A percentile compares a stretch with the other conserved stretches of the same genome.
Evolutionary conservation across 2,888 invertebrate species (phyloP).

Genomic region (Drosophila infuscata): DNA sequence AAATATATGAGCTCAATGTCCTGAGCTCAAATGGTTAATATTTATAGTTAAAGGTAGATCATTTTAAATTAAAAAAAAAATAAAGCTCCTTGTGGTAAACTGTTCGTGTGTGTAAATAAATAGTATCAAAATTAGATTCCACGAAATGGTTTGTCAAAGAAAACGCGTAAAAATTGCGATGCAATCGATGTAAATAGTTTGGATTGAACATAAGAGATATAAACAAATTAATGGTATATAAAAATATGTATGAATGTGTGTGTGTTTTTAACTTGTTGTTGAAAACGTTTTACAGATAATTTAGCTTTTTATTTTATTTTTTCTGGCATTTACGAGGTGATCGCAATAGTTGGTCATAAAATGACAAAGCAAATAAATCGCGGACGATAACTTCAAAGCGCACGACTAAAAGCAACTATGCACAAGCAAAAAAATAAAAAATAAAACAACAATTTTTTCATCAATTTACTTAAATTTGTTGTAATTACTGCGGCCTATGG

Average conservation of each 20-base stretch:
- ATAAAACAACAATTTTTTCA: slow-evolving; percentile 22
- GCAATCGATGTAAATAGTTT: slow-evolving; percentile 48
- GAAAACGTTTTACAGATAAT: slow-evolving; percentile 43
- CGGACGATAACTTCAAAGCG: slow-evolving; percentile 23
- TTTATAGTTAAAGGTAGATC: neutral
- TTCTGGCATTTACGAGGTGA: slow-evolving; percentile 29
- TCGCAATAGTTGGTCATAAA: slow-evolving; percentile 52
- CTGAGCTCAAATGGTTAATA: neutral
- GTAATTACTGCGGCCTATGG: slow-evolving; percentile 42
- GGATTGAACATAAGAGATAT: slow-evolving; percentile 18
- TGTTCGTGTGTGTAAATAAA: neutral
- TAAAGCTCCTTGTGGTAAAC: neutral
- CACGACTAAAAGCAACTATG: slow-evolving; percentile 14
- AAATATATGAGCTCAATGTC: neutral
- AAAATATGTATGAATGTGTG: slow-evolving; percentile 6
- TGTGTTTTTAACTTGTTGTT: slow-evolving; percentile 35
- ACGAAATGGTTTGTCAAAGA: neutral
- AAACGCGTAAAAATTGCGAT: slow-evolving; percentile 15
- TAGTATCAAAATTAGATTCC: slow-evolving; percentile 1
- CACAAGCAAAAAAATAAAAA: neutral
- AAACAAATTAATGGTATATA: slow-evolving; percentile 20
- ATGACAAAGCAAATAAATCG: slow-evolving; percentile 39
- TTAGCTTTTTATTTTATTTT: slow-evolving; percentile 21
- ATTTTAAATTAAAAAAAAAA: neutral
- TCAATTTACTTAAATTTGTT: slow-evolving; percentile 60